A percentile compares a stretch with the other conserved stretches of the same genome.
Evolutionary conservation across 2,113 vertebrate species (phyloP).

Genomic region (Sylvia atricapilla): DNA sequence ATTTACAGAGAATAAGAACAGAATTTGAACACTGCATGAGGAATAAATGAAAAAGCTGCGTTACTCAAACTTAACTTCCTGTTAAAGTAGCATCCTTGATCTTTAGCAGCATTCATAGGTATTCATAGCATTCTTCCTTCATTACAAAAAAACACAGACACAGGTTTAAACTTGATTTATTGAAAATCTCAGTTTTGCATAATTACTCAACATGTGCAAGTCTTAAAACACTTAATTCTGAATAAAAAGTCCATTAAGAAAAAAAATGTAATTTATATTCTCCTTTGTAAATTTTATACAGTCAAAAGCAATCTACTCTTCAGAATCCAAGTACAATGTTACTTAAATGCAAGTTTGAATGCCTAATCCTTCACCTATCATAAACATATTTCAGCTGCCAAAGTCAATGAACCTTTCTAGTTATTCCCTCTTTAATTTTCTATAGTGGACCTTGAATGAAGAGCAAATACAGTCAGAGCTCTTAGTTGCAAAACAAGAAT

Average conservation of each 20-base stretch:
- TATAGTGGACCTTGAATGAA: background rate
- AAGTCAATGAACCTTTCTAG: background rate
- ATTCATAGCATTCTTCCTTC: background rate
- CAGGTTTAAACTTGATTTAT: constrained; percentile 39
- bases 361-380: background rate
- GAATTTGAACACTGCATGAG: background rate
- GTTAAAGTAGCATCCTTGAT: background rate
- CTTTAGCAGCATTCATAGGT: background rate
- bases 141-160: background rate
- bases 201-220: constrained; percentile 1
- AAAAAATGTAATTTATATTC: background rate
- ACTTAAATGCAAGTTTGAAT: background rate
- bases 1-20: background rate
- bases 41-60: background rate
- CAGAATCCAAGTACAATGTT: background rate
- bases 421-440: background rate
- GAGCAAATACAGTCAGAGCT: background rate
- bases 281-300: background rate
- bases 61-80: background rate
- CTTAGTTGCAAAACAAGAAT: background rate
- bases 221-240: constrained; percentile 18
- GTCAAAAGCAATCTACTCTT: background rate
- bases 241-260: constrained; percentile 43
- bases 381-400: background rate
- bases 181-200: constrained; percentile 37